Percentiles rank a stretch among this genome's conserved stretches.
Conservation (phyloP, 2,888 invertebrate genomes). For the Ophioninae sp. region DNA sequence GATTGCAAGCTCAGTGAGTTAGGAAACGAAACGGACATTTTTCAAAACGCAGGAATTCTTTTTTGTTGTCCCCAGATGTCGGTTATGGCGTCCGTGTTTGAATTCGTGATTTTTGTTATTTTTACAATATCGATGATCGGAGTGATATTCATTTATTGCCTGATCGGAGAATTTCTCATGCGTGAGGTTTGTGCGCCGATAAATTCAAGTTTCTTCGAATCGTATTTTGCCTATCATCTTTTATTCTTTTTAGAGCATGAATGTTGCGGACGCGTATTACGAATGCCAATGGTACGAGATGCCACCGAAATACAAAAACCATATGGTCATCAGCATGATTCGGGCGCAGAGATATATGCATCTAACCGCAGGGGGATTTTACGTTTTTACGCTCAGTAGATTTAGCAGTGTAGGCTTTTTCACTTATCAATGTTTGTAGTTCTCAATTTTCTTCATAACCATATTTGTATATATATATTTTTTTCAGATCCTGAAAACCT, state of each 20-base stretch:
- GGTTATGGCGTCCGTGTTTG: neutral
- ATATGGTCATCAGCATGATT: conserved; percentile 55
- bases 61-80: conserved; percentile 6
- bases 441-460: neutral
- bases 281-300: conserved; percentile 53
- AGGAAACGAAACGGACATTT: neutral
- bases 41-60: neutral
- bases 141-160: conserved; percentile 24
- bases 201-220: neutral
- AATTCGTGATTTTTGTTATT: conserved; percentile 5
- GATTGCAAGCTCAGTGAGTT: too few species aligned
- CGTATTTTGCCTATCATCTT: neutral
- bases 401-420: neutral
- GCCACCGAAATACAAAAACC: conserved; percentile 30
- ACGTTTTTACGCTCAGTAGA: conserved; percentile 42
- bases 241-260: conserved; percentile 34
- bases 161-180: conserved; percentile 20
- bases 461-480: neutral
- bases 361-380: conserved; percentile 58
- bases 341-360: conserved; percentile 40
- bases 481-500: conserved; percentile 64
- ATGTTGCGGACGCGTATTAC: conserved; percentile 49
- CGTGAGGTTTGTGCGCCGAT: conserved; percentile 10
- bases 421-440: neutral
- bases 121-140: neutral